Evolutionary conservation across 2,888 invertebrate species (phyloP), one percentile per base, ranked within the genome.

Genomic region (Stratiomys singularior): DNA sequence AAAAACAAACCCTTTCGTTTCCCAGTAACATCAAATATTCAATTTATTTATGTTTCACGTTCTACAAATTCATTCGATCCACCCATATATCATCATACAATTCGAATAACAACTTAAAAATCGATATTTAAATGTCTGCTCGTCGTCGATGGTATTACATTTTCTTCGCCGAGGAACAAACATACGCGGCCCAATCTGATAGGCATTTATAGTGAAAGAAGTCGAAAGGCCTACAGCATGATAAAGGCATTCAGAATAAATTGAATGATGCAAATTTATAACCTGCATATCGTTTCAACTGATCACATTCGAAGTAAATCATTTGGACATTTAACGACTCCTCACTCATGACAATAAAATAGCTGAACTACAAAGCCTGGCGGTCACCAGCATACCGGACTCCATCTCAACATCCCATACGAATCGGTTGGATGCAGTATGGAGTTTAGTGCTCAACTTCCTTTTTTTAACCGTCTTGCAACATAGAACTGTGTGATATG

Each of bases 181-280:
- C 37, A 37, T 37, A 66, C 15, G 25, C n/a, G 3, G 47, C 30
- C 15, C 47, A 28, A 74, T 74, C 74, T 58, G 74, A 74, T 74
- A 74, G 44, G 74, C 37, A 58, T 13, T 21, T 74, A 74, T 37
- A 30, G 37, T 18, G 74, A 60, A 37, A 74, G 52, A 27, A 60
- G 27, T 9, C 44, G n/a, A 37, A 72, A 72, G 30, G 52, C 71
- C 72, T 56, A 30, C 52, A 56, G 58, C 28, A 21, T 28, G 60
- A 60, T 60, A 74, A 30, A 46, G n/a, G 56, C 56, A 37, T 37
- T 66, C 52, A 25, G 58, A 4, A 58, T 58, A 58, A 74, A 74
- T 37, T 74, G 74, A 74, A 74, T 58, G 74, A 74, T 74, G 74
- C 74, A 74, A 74, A 74, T 74, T 74, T 74, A 74, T 60, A 74